Base-by-base conservation (phyloP, 2,113 vertebrate genomes). In the Cheilinus undulatus region DNA sequence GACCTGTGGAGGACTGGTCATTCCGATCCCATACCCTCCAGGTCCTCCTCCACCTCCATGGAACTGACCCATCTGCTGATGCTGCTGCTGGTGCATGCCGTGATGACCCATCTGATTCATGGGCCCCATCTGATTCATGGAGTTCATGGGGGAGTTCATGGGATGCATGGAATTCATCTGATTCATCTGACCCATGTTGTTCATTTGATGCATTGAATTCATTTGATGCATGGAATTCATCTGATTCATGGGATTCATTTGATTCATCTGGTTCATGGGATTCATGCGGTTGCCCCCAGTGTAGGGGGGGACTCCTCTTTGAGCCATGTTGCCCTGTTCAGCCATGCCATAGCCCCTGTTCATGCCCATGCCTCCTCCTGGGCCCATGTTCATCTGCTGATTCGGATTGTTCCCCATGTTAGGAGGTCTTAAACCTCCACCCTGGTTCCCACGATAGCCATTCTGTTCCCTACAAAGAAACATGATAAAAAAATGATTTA, bases 1-100 rank as follows among this genome's bases (percentile, higher is more conserved):
- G 38, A 94, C 93, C 20, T 96, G 97, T 0, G 97, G 93, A 8
- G 98, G 96, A 58, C 97, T 98, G 9, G 91, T 96, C 92, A 98
- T 96, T 65, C 81, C 95, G 87, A 97, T 90, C 2, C 95, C 95
- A 0, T 96, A 98, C 26, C 50, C 94, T 64, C 57, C 85, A 34
- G 80, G 53, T 50, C 83, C 85, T 9, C 80, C 64, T 58, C 60
- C 79, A 28, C 54, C 73, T 74, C 84, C 94, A 57, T 97, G 98
- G 73, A 96, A 98, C 45, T 93, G 92, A 64, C 94, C 88, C 26
- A 94, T 92, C 51, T 96, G 92, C 73, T 81, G 87, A 19, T 87
- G 86, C 11, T 69, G 78, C 32, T 88, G 85, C 34, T 85, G 89
- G 42, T 89, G 93, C 88, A 92, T 90, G 52, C 88, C 66, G 0